These are phyloP conservation scores for Setipinna tenuifilis DNA, from an alignment of 2,797 vertebrate genomes.

Conservation along the genomic window DNA sequence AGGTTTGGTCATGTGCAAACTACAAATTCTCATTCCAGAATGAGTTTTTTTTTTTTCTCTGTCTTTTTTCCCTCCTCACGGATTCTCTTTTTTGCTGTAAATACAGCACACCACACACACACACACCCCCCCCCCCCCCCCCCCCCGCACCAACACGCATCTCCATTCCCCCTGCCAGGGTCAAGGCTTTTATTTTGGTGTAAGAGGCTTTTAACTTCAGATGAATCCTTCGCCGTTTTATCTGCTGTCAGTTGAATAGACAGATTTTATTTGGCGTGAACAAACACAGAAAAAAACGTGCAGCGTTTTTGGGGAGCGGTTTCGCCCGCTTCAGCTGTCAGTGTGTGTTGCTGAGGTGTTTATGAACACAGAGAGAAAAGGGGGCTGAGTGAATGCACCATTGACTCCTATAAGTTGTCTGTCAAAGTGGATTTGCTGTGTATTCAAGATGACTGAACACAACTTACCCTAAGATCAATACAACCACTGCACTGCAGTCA, in stretches of 20 bases:
- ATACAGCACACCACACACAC: not conserved
- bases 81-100: not conserved
- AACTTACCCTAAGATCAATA: not conserved
- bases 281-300: not conserved
- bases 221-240: not conserved
- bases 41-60: not conserved
- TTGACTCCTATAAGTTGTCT: not conserved
- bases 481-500: not conserved
- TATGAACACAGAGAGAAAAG: not conserved
- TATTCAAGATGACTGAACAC: conserved; percentile 8
- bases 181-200: not conserved
- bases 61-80: not conserved
- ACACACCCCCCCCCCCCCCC: not conserved
- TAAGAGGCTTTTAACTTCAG: conserved; percentile 25
- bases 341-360: not conserved
- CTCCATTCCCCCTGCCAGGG: not conserved
- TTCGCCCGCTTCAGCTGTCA: not conserved
- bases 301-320: not conserved
- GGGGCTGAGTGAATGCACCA: not conserved
- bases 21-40: not conserved
- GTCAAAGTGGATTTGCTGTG: conserved; percentile 18
- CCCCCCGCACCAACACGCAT: not conserved
- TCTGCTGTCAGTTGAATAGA: conserved; percentile 8
- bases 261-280: conserved; percentile 16
- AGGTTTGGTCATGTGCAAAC: not conserved